A percentile compares a stretch with the other conserved stretches of the same genome.
These are phyloP conservation scores for Corythucha ciliata DNA, from an alignment of 2,888 invertebrate genomes.

Conservation along the genomic window DNA sequence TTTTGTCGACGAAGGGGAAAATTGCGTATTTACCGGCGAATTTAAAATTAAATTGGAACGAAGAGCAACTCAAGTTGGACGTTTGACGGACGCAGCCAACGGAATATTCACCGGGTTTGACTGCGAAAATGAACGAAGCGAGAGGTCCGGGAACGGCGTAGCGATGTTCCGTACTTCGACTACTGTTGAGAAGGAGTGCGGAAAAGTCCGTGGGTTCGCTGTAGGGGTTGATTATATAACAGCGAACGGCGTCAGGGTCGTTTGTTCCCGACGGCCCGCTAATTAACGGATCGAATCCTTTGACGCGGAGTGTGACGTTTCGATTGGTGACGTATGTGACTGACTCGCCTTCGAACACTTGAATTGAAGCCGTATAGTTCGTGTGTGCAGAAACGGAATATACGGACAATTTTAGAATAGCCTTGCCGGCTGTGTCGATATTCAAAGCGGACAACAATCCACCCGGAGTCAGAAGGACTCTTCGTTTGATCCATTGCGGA, in stretches of 20 bases:
- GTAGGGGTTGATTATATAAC: conserved; percentile 16
- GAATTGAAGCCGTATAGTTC: conserved; percentile 5
- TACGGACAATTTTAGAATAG: not conserved
- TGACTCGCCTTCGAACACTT: conserved; percentile 6
- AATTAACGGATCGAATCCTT: not conserved
- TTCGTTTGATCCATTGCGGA: not conserved
- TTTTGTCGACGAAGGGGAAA: not conserved
- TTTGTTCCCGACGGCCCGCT: conserved; percentile 15
- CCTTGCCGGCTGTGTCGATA: not conserved
- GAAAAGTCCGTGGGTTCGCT: too few relatives aligned
- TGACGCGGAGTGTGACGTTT: not conserved
- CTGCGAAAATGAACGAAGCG: too few relatives aligned
- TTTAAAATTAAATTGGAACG: not conserved
- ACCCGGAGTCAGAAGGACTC: not conserved
- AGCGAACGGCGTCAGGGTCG: conserved; percentile 1
- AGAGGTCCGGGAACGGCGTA: too few relatives aligned
- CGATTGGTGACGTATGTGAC: conserved; percentile 9
- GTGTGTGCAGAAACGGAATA: not conserved
- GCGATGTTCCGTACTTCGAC: too few relatives aligned
- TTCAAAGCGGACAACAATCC: conserved; percentile 9
- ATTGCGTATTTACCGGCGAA: conserved; percentile 9
- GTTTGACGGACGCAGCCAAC: too few relatives aligned
- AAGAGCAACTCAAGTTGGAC: too few relatives aligned
- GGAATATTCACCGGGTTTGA: too few relatives aligned
- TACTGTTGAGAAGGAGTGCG: too few relatives aligned